Conservation (phyloP, 1,140 invertebrate species). For the Drosophila mojavensis region DNA sequence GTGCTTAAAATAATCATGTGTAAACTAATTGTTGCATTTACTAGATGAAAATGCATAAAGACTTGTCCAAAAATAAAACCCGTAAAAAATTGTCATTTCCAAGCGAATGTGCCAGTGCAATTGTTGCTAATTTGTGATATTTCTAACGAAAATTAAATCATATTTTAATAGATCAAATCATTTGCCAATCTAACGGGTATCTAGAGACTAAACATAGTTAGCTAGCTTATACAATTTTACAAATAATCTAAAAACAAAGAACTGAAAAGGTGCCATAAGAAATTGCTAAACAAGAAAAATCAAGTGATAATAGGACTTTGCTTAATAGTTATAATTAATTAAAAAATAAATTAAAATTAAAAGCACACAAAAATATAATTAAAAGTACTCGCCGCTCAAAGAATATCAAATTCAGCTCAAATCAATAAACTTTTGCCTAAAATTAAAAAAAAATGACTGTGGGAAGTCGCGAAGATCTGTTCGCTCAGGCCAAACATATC, state of each 20-base stretch:
- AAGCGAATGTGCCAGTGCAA: constrained; percentile 29
- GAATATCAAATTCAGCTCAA: not conserved
- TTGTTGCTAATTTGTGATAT: constrained; percentile 62
- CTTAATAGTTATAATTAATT: constrained; percentile 5
- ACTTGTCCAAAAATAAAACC: constrained; percentile 80
- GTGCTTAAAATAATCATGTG: constrained; percentile 40
- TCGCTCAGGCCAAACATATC: constrained; percentile 77
- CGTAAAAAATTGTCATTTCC: constrained; percentile 71
- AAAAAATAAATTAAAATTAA: constrained; percentile 8
- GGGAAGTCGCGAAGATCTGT: constrained; percentile 78
- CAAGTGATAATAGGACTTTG: constrained; percentile 31
- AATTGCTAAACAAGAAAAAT: constrained; percentile 7
- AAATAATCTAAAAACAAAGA: constrained; percentile 32
- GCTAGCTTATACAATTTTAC: constrained; percentile 50
- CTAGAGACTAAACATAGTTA: constrained; percentile 52
- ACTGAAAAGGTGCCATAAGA: constrained; percentile 60
- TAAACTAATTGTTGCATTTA: constrained; percentile 61
- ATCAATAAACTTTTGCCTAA: not conserved
- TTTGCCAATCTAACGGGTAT: constrained; percentile 53
- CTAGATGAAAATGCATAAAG: constrained; percentile 83
- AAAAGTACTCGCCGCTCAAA: not conserved
- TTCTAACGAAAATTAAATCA: constrained; percentile 33
- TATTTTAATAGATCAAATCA: constrained; percentile 19
- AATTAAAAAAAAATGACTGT: constrained; percentile 63
- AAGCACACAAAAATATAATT: not conserved